Percentiles rank a stretch among this genome's conserved stretches.
phyloP scores from a whole-genome alignment of 2,113 vertebrate species.

The Protomyctophum bolini region DNA sequence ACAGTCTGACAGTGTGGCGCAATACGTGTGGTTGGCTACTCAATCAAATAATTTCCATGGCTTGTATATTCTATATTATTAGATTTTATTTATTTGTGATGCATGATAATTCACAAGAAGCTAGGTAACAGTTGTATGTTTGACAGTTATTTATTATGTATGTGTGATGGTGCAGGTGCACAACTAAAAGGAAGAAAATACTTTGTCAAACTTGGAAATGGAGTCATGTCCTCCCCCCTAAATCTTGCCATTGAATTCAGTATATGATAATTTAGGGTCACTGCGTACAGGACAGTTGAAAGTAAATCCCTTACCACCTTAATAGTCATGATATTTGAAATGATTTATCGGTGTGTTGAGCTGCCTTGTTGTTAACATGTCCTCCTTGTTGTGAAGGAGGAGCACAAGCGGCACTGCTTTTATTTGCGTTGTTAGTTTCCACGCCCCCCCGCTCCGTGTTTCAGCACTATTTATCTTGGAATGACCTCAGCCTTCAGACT shows the following conservation, averaged over 20 bases:
- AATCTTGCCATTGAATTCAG: background rate
- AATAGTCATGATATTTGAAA: background rate
- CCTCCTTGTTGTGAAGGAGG: conserved; percentile 1
- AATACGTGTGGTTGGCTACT: background rate
- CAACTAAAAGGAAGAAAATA: background rate
- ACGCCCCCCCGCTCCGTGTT: conserved; percentile 11
- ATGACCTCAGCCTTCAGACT: conserved; percentile 44
- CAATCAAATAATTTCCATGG: background rate
- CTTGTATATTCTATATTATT: background rate
- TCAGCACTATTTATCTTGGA: conserved; percentile 36
- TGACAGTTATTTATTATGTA: background rate
- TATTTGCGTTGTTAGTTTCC: conserved; percentile 28
- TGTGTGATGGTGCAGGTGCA: background rate
- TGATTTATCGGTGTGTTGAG: conserved; percentile 15
- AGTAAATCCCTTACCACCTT: background rate
- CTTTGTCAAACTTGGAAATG: background rate
- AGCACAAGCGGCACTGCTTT: conserved; percentile 9
- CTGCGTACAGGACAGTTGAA: background rate
- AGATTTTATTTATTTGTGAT: background rate
- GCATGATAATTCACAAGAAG: background rate
- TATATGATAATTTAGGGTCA: background rate
- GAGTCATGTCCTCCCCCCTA: too few relatives aligned
- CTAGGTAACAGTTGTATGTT: too few relatives aligned
- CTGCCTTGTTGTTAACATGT: conserved; percentile 3
- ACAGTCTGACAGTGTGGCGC: too few relatives aligned